Evolutionary conservation across 2,113 vertebrate genomes (phyloP), one percentile per base, ranked within the genome.

Genomic region (Gallinago undulata): DNA sequence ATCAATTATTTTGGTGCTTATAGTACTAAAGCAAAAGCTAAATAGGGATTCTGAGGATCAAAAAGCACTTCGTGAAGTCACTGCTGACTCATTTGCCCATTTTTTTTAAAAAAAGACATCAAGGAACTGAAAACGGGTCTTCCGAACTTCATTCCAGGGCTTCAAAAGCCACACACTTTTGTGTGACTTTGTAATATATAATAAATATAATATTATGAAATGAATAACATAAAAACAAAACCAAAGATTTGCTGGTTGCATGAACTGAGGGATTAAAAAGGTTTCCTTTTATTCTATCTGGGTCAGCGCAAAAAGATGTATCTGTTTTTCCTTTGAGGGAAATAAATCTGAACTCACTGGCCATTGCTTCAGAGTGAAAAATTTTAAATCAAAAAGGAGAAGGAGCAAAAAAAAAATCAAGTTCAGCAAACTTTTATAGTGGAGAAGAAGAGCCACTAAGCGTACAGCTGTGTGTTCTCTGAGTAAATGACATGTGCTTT

Each of bases 401-500:
- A 70, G 6, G 35, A 83, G 4, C 41, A 43, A n/a, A 62, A 70
- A 30, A 89, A 72, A 41, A 39, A 43, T 39, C 23, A 72, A 89
- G 33, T 73, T 96, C 47, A 80, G 39, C 22, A 35, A 78, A 95
- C 39, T 69, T 95, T 68, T 77, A 33, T 19, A 80, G 56, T 39
- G 16, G 28, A 30, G 50, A 23, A 56, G 79, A 76, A 87, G 68
- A 93, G 28, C 53, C 73, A 79, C 85, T 87, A 51, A 78, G 64
- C 9, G 48, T 82, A 90, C 19, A 93, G 59, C 27, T 3, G 0
- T 87, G 78, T 84, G 85, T 91, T 93, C 94, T 90, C 75, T 48
- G 88, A 57, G 76, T 82, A 91, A 93, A 96, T 93, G 88, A 78
- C 79, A 41, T 83, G 90, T 3, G 31, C 45, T 91, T 87, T 84